Conservation (phyloP, 1,140 invertebrate genomes). For the Temnothorax curvispinosus region DNA sequence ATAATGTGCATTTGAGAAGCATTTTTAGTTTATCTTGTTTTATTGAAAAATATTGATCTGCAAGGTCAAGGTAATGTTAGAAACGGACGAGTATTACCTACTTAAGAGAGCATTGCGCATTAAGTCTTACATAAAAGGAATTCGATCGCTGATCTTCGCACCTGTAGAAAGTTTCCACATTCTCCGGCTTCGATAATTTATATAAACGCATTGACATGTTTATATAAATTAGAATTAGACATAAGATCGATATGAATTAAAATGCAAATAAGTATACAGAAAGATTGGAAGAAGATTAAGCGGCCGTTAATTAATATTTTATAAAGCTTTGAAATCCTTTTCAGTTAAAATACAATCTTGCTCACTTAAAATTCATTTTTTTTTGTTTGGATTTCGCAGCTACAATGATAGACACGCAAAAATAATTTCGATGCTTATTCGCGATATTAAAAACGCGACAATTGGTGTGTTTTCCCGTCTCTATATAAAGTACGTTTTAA, state of each 20-base stretch:
- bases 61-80: background rate
- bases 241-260: background rate
- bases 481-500: background rate
- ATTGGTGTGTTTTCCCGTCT: background rate
- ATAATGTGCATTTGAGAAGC: background rate
- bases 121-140: background rate
- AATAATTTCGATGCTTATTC: slow-evolving; percentile 3
- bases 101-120: background rate
- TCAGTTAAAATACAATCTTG: too few species aligned
- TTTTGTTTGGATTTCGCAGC: background rate
- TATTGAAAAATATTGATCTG: slow-evolving; percentile 5
- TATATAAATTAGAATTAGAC: background rate
- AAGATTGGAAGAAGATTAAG: background rate
- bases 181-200: background rate
- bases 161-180: background rate
- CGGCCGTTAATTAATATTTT: background rate
- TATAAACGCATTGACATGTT: background rate
- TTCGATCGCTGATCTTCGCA: background rate
- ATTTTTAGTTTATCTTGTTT: slow-evolving; percentile 26
- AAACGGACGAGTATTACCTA: background rate
- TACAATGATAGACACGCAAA: background rate
- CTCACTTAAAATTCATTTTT: too few species aligned
- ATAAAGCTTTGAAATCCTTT: background rate
- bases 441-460: slow-evolving; percentile 4
- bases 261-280: background rate